Conservation (phyloP, 2,888 invertebrate species). For the Phaedon cochleariae region DNA sequence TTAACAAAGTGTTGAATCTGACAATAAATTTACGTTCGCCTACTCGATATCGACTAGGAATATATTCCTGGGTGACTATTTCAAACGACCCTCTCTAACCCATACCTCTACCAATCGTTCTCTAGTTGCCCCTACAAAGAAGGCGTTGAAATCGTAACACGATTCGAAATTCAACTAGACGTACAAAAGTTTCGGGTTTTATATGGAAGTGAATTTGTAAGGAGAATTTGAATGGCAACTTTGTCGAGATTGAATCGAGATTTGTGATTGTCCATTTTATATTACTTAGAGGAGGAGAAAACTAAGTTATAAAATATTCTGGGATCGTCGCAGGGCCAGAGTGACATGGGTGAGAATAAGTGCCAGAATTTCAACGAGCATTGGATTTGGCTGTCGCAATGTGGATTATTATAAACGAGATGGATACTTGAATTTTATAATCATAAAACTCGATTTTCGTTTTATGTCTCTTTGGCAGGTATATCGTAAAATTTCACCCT, state of each 20-base stretch:
- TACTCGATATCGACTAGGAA: too few species aligned
- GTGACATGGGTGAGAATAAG: background rate
- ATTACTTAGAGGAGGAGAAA: background rate
- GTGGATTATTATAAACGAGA: background rate
- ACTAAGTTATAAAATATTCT: slow-evolving; percentile 2
- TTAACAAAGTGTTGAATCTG: too few species aligned
- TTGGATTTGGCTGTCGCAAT: background rate
- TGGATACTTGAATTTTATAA: background rate
- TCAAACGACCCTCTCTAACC: background rate
- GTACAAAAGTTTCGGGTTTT: slow-evolving; percentile 21
- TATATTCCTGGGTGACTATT: too few species aligned
- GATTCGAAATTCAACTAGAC: slow-evolving; percentile 26
- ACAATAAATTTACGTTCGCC: too few species aligned
- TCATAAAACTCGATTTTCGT: too few species aligned
- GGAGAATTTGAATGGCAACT: slow-evolving; percentile 19
- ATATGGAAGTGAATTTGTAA: slow-evolving; percentile 16
- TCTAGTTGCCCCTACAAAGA: background rate
- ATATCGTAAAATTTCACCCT: too few species aligned
- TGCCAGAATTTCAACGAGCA: background rate
- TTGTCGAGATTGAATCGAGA: slow-evolving; percentile 20
- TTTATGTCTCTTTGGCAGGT: too few species aligned
- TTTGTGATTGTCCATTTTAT: slow-evolving; percentile 18
- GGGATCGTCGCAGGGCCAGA: background rate
- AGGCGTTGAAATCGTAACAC: slow-evolving; percentile 13
- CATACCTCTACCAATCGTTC: background rate